Base-by-base conservation (phyloP, 2,113 vertebrate genomes). In the Vanacampus margaritifer region DNA sequence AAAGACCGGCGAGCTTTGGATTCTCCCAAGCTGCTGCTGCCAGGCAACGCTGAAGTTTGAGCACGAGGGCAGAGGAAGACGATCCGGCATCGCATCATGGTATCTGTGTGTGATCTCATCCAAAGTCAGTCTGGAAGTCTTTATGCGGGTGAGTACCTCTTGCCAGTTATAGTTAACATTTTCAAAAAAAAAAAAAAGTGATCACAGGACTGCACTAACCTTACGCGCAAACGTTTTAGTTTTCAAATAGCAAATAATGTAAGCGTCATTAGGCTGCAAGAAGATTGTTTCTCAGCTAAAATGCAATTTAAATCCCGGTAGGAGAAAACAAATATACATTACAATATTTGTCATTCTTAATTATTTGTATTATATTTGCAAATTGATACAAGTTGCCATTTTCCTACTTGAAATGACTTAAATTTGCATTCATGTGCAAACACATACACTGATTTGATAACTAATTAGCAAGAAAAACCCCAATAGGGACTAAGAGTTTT, bases 51-150 rank as follows among this genome's bases (percentile, higher is more conserved):
- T 58, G 72, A 80, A 46, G 59, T 36, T 64, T 17, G 72, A 79
- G 67, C 62, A 58, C 57, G 73, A n/a, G 17, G 9, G 9, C 21
- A 23, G 6, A 11, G 21, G 64, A 13, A 7, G 72, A 61, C 1
- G 71, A 14, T 12, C 64, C 69, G 21, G 73, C 67, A 14, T 60
- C 62, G 9, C 35, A 76, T 32, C 80, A 87, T 76, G 91, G 90
- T 92, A 93, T 24, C 72, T 95, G 14, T 96, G 93, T 93, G 89
- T 91, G 70, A 94, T 95, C 89, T 92, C 95, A 83, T 94, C 94
- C 50, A 95, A 95, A 92, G 94, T 96, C 84, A 91, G 92, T 67
- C 91, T 95, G 84, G 94, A 96, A 74, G 93, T 94, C 82, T 95
- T 94, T 78, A 94, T 95, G 94, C 95, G 94, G 94, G 95, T 98